These are phyloP conservation scores for Callyntrura sp. DNA, from an alignment of 2,888 invertebrate genomes.

Conservation along the genomic window DNA sequence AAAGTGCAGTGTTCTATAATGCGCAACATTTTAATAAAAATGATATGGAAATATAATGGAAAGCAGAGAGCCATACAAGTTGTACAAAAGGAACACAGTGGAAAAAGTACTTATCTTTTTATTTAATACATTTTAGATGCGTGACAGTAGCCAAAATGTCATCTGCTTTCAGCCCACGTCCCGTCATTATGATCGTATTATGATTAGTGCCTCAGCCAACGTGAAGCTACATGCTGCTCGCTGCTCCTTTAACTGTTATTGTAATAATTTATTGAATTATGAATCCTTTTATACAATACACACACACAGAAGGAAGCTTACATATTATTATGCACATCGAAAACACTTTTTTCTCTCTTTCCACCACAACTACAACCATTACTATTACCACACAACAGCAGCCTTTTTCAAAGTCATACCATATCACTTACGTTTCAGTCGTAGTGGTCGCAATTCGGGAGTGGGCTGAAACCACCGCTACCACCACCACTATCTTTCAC, in stretches of 20 bases:
- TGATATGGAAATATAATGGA: constrained; percentile 25
- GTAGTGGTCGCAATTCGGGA: background rate
- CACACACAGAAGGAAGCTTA: constrained; percentile 4
- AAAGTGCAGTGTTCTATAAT: constrained; percentile 9
- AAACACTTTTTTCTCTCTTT: constrained; percentile 7
- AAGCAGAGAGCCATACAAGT: constrained; percentile 26
- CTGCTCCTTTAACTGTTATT: constrained; percentile 74
- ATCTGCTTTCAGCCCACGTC: constrained; percentile 80
- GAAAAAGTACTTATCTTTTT: constrained; percentile 74
- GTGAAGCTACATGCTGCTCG: constrained; percentile 72
- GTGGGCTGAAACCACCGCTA: background rate
- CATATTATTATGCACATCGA: background rate
- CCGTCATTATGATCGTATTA: constrained; percentile 78
- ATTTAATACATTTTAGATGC: constrained; percentile 77
- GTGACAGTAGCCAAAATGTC: constrained; percentile 80
- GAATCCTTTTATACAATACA: constrained; percentile 51
- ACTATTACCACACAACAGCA: background rate
- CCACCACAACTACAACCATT: background rate
- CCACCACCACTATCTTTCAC: background rate
- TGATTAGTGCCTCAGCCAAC: constrained; percentile 75
- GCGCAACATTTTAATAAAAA: constrained; percentile 40
- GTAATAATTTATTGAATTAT: constrained; percentile 76
- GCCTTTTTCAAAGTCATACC: constrained; percentile 13
- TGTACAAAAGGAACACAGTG: constrained; percentile 49
- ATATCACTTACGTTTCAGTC: constrained; percentile 22